phyloP scores from a whole-genome alignment of 23 tunicate genomes.

The Trididemnum clinides region DNA sequence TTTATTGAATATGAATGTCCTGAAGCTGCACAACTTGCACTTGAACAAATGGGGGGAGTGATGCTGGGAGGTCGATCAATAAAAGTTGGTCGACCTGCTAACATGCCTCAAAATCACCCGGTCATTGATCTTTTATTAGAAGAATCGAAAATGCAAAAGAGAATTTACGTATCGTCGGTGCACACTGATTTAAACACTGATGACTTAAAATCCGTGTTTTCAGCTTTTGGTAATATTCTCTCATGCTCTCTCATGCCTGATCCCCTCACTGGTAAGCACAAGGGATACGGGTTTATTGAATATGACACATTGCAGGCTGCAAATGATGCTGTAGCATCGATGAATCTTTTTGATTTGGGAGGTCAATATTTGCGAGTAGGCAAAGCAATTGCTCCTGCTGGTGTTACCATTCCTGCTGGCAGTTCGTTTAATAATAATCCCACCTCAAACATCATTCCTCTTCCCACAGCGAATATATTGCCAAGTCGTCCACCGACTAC shows the following conservation, averaged over 20 bases:
- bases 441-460: not conserved
- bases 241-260: slow-evolving; percentile 82
- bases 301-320: slow-evolving; percentile 85
- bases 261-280: slow-evolving; percentile 78
- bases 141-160: slow-evolving; percentile 69
- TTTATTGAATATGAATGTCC: slow-evolving; percentile 97
- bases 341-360: slow-evolving; percentile 97
- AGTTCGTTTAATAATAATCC: slow-evolving; percentile 66
- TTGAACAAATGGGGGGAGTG: slow-evolving; percentile 96
- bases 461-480: not conserved
- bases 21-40: slow-evolving; percentile 94
- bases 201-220: slow-evolving; percentile 89
- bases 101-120: slow-evolving; percentile 96
- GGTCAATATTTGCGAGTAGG: slow-evolving; percentile 97
- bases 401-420: slow-evolving; percentile 71
- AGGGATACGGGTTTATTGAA: slow-evolving; percentile 97
- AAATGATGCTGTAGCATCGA: slow-evolving; percentile 89
- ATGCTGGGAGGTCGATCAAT: slow-evolving; percentile 80
- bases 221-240: slow-evolving; percentile 88
- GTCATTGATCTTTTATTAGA: slow-evolving; percentile 83
- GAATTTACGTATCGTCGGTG: slow-evolving; percentile 89
- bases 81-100: slow-evolving; percentile 93
- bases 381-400: slow-evolving; percentile 85
- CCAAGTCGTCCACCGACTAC: not conserved
- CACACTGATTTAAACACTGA: slow-evolving; percentile 80